phyloP scores from a whole-genome alignment of 2,888 invertebrate genomes.

The Ophion obscuratus region DNA sequence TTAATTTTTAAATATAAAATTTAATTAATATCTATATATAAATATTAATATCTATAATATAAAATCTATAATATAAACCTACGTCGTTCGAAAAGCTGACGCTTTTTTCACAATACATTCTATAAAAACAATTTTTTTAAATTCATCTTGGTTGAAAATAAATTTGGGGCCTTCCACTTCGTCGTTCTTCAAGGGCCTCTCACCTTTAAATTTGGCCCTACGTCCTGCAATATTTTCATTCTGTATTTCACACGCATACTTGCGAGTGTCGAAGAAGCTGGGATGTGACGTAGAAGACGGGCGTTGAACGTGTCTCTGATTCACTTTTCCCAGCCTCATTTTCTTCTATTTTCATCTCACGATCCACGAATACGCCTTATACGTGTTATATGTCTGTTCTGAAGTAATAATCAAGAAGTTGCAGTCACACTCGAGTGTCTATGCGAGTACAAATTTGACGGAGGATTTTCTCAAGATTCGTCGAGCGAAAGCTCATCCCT shows the following conservation, averaged over 20 bases:
- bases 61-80: no score
- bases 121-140: no score
- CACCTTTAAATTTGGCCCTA: background rate
- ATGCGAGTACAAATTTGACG: conserved; percentile 47
- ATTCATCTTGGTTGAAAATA: no score
- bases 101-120: no score
- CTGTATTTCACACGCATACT: background rate
- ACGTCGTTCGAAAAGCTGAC: no score
- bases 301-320: background rate
- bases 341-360: conserved; percentile 9
- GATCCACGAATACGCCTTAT: conserved; percentile 2
- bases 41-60: no score
- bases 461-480: conserved; percentile 28
- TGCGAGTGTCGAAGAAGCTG: background rate
- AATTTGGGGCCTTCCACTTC: no score
- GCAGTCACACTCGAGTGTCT: conserved; percentile 23
- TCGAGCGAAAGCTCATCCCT: conserved; percentile 18
- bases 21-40: no score
- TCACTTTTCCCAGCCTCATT: conserved; percentile 4
- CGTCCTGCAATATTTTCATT: background rate
- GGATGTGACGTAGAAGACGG: background rate
- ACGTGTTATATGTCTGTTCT: conserved; percentile 6
- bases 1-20: no score
- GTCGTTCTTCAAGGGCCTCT: no score
- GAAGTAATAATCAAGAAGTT: conserved; percentile 45